Conservation (phyloP, 2,113 vertebrate genomes). For the Lanius collurio region DNA sequence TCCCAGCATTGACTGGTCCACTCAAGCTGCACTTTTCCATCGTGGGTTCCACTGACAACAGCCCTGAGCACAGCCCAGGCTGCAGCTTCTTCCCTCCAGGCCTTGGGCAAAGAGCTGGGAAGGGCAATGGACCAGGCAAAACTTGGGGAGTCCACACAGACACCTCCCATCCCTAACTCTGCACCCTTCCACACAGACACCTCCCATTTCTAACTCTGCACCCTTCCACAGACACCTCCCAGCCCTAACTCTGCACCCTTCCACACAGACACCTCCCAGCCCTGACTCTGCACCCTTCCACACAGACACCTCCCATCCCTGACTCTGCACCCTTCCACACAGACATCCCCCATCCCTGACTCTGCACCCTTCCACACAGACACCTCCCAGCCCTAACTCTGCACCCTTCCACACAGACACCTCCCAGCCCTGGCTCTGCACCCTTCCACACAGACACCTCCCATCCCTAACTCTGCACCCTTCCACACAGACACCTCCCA, state of each 20-base stretch:
- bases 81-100: not conserved
- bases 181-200: too few relatives aligned
- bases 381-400: not conserved
- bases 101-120: too few relatives aligned
- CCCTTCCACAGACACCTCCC: too few relatives aligned
- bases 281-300: not conserved
- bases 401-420: not conserved
- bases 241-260: not conserved
- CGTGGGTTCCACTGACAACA: fast-evolving
- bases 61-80: not conserved
- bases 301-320: too few relatives aligned
- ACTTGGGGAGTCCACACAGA: not conserved
- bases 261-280: too few relatives aligned
- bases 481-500: not conserved
- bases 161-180: not conserved
- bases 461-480: too few relatives aligned
- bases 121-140: not conserved
- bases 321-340: not conserved
- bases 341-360: too few relatives aligned
- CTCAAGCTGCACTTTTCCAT: not conserved
- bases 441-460: not conserved
- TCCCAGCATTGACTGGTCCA: not conserved
- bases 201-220: not conserved
- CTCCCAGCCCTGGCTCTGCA: too few relatives aligned
- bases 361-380: not conserved